A percentile compares a stretch with the other conserved stretches of the same genome.
phyloP scores from a whole-genome alignment of 2,113 vertebrate genomes.

The Ranitomeya variabilis region DNA sequence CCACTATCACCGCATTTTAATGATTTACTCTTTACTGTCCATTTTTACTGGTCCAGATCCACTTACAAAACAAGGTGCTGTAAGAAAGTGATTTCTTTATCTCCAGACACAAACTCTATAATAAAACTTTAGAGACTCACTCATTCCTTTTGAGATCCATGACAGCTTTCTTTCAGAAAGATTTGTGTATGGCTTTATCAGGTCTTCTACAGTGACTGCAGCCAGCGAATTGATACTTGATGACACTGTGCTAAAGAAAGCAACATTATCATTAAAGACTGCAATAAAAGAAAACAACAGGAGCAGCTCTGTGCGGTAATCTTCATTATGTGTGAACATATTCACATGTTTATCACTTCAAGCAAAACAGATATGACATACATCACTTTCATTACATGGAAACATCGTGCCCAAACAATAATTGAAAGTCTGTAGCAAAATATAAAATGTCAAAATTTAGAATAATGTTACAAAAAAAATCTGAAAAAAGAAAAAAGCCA shows the following conservation, averaged over 20 bases:
- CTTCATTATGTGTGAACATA: not conserved
- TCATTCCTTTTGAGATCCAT: constrained; percentile 79
- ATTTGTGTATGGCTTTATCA: constrained; percentile 73
- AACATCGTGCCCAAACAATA: no score
- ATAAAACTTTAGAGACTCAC: constrained; percentile 67
- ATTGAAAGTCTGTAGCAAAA: no score
- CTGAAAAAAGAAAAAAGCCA: no score
- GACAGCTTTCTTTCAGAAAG: constrained; percentile 77
- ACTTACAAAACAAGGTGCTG: not conserved
- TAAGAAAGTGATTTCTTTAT: not conserved
- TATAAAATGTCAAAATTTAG: no score
- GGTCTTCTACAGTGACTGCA: constrained; percentile 83
- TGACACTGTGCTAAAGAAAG: constrained; percentile 79
- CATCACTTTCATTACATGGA: no score
- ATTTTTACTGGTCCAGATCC: not conserved
- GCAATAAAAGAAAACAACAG: not conserved
- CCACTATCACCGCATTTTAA: not conserved
- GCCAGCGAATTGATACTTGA: constrained; percentile 86
- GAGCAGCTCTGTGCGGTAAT: not conserved
- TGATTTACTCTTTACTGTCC: not conserved
- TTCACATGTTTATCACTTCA: not conserved
- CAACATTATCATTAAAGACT: not conserved
- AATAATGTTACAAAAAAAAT: no score
- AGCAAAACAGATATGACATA: no score
- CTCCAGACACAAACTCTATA: not conserved